Percentiles rank a stretch among this genome's conserved stretches.
phyloP scores from a whole-genome alignment of 2,888 invertebrate species.

The Lepetodrilus schrolli region DNA sequence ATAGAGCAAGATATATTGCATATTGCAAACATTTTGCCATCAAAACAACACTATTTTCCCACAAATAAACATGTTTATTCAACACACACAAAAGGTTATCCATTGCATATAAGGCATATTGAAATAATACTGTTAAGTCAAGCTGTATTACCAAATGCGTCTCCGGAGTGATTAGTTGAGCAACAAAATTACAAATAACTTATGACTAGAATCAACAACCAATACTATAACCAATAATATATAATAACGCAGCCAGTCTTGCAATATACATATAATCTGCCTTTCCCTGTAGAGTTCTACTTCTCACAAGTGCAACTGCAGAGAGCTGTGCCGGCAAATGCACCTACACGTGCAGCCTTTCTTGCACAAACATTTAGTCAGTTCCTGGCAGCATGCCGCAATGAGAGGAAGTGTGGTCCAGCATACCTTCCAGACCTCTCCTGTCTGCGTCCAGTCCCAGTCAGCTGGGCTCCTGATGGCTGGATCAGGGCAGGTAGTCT shows the following conservation, averaged over 20 bases:
- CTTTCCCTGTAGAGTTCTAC: not conserved
- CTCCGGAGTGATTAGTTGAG: not conserved
- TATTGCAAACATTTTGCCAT: no score
- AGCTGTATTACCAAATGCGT: not conserved
- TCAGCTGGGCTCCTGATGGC: constrained; percentile 23
- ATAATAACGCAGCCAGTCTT: not conserved
- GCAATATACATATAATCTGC: not conserved
- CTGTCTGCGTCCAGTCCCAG: constrained; percentile 29
- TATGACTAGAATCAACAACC: not conserved
- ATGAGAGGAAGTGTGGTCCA: constrained; percentile 23
- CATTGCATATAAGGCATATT: no score
- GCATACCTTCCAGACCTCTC: constrained; percentile 10
- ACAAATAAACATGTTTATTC: not conserved
- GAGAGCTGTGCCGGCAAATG: constrained; percentile 20
- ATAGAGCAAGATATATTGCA: no score
- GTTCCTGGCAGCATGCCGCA: constrained; percentile 33
- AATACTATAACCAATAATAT: not conserved
- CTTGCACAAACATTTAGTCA: constrained; percentile 38
- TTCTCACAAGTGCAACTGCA: constrained; percentile 22
- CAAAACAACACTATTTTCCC: not conserved
- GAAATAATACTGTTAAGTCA: no score
- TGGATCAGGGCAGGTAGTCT: not conserved
- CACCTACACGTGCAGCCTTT: constrained; percentile 19
- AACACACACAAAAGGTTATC: no score
- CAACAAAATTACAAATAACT: not conserved